Conservation (phyloP, 1,140 invertebrate genomes). For the Drosophila mayri region DNA sequence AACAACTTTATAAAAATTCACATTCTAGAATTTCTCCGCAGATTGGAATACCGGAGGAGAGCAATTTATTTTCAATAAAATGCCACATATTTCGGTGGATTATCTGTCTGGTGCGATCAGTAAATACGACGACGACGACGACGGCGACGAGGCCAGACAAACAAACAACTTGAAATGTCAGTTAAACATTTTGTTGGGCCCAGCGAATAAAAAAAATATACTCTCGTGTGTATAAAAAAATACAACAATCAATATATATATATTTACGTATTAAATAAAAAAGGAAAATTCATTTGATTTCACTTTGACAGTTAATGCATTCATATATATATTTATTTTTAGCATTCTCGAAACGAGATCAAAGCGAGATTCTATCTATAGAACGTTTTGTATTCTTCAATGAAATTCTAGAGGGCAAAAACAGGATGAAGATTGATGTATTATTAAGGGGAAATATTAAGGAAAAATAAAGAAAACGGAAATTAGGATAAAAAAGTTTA, state of each 20-base stretch:
- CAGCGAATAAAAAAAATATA: background rate
- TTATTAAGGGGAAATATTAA: background rate
- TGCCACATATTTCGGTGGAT: constrained; percentile 26
- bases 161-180: constrained; percentile 65
- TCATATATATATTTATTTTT: constrained; percentile 38
- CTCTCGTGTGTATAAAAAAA: background rate
- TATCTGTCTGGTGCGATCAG: constrained; percentile 49
- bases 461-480: background rate
- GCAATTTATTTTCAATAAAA: constrained; percentile 56
- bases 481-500: background rate
- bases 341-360: constrained; percentile 34
- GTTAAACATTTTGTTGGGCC: constrained; percentile 52
- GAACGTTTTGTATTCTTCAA: constrained; percentile 40
- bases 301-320: constrained; percentile 39
- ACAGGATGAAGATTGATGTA: constrained; percentile 14
- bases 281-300: constrained; percentile 51
- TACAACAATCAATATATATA: background rate
- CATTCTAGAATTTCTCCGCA: constrained; percentile 45
- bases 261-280: constrained; percentile 6
- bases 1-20: constrained; percentile 50
- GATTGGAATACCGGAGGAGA: constrained; percentile 24
- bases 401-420: constrained; percentile 38
- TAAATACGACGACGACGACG: constrained; percentile 19
- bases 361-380: constrained; percentile 44
- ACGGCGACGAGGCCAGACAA: constrained; percentile 50